phyloP scores from a whole-genome alignment of 2,888 invertebrate species.

The Chrysotoxum bicinctum region DNA sequence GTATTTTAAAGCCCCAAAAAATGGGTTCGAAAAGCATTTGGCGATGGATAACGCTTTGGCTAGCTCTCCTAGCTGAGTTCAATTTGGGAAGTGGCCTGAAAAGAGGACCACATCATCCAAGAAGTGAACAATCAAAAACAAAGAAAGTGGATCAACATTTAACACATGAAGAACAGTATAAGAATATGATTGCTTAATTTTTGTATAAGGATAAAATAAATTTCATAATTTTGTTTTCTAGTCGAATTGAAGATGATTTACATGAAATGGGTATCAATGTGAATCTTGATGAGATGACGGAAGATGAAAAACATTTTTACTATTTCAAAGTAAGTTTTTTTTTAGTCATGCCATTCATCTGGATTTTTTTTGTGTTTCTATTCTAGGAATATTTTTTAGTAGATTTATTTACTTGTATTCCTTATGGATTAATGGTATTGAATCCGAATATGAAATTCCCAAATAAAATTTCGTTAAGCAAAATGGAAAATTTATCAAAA shows the following conservation, averaged over 20 bases:
- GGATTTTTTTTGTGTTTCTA: constrained; percentile 86
- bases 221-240: too few relatives aligned
- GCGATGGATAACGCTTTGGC: constrained; percentile 36
- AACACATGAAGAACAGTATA: constrained; percentile 90
- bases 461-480: too few relatives aligned
- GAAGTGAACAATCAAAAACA: constrained; percentile 84
- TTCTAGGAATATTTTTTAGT: too few relatives aligned
- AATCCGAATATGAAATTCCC: too few relatives aligned
- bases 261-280: constrained; percentile 85
- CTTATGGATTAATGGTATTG: too few relatives aligned
- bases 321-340: constrained; percentile 83
- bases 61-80: constrained; percentile 36
- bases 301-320: constrained; percentile 86
- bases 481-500: too few relatives aligned
- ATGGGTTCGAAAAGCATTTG: constrained; percentile 44
- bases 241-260: constrained; percentile 91
- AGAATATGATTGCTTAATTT: constrained; percentile 76
- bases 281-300: constrained; percentile 87
- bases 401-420: too few relatives aligned
- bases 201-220: too few relatives aligned
- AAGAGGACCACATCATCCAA: constrained; percentile 87
- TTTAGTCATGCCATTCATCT: too few relatives aligned
- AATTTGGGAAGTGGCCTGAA: constrained; percentile 75
- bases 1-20: not conserved
- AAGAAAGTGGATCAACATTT: constrained; percentile 85